phyloP scores from a whole-genome alignment of 2,888 invertebrate species.

The Drosophila fulvimacula region DNA sequence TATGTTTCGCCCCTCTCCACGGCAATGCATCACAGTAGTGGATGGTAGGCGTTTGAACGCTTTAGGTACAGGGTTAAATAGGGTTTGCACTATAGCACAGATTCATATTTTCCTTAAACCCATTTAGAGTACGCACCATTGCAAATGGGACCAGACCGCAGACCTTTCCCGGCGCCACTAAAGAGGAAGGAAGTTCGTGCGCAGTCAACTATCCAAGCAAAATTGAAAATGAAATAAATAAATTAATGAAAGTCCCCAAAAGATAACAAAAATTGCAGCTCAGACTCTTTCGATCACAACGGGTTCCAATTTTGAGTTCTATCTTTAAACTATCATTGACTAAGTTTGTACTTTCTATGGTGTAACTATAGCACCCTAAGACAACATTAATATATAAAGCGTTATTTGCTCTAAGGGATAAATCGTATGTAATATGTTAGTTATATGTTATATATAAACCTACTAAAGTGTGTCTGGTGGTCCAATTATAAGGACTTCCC shows the following conservation, averaged over 20 bases:
- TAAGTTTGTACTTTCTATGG: background rate
- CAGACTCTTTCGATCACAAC: background rate
- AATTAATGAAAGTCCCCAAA: constrained; percentile 10
- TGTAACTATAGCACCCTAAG: background rate
- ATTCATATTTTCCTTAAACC: constrained; percentile 1
- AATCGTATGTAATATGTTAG: background rate
- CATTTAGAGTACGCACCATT: constrained; percentile 10
- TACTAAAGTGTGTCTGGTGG: constrained; percentile 99
- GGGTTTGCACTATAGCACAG: background rate
- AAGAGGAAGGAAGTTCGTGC: background rate
- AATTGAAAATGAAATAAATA: constrained; percentile 8
- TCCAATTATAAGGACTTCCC: constrained; percentile 99
- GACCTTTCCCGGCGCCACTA: constrained; percentile 1
- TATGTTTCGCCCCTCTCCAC: background rate
- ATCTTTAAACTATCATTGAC: background rate
- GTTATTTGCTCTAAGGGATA: background rate
- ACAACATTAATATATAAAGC: background rate
- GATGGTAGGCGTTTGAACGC: background rate
- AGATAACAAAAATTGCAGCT: background rate
- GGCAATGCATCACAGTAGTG: constrained; percentile 3
- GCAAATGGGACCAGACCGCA: constrained; percentile 6
- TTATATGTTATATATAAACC: constrained; percentile 85
- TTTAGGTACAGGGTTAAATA: background rate
- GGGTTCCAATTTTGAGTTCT: background rate
- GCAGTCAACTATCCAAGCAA: constrained; percentile 9